Evolutionary conservation across 2,797 vertebrate species (phyloP), one percentile per base, ranked within the genome.

Genomic region (Epinephelus malabaricus): DNA sequence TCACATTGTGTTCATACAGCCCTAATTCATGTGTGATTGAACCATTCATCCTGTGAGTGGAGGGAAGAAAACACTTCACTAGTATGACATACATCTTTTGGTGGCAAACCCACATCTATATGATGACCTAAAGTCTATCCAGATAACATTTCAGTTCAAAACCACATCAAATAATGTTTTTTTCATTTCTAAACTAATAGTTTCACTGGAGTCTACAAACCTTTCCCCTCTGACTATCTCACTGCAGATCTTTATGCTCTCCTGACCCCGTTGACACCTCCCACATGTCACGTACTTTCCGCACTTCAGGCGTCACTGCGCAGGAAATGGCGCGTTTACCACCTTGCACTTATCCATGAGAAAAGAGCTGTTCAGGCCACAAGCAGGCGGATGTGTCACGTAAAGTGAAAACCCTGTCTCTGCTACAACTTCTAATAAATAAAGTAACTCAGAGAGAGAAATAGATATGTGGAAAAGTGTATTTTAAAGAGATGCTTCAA

Each of bases 241-340:
- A 54, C 23, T 18, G 19, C 40, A 60, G 49, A 82, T 56, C 68
- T 69, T n/a, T 17, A n/a, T 23, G 45, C 25, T 51, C 55, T 25
- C 18, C 34, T 46, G 66, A 49, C 63, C 63, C 40, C 11, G 21
- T 38, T 80, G 49, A 76, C 86, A 85, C 87, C 75, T 73, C 66
- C 55, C 82, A 84, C 74, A 10, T 88, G 89, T 73, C 78, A 72
- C 78, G 10, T 46, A 50, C 25, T 86, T 82, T 77, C 60, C 71
- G 11, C 90, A 79, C 88, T 69, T 69, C 23, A 63, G 71, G 88
- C 43, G 74, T 53, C 82, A 65, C 30, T 21, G 65, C 3, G 66
- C 79, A 87, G 86, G 86, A 92, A 90, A 77, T 70, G 59, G 65
- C 6, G 51, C 9, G 13, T 79, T 89, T 65, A 83, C 18, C 21